Evolutionary conservation across 2,888 invertebrate genomes (phyloP).

Genomic region (Hydrotaea cyrtoneurina): DNA sequence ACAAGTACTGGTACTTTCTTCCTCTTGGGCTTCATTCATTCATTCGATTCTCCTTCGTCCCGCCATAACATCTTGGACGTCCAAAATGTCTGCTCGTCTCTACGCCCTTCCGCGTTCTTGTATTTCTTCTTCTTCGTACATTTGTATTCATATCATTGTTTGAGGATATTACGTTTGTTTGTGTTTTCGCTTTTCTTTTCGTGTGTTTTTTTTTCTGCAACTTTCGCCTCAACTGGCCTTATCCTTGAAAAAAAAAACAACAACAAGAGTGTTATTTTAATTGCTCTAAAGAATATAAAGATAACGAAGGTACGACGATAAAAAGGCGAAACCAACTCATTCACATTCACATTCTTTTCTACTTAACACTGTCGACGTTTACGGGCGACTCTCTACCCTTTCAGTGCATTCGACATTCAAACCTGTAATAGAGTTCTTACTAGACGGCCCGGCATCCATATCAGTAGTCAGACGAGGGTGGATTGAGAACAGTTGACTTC

Average conservation of each 20-base stretch:
- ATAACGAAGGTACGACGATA: constrained; percentile 40
- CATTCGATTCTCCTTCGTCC: constrained; percentile 16
- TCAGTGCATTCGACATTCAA: neutral
- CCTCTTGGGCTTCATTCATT: neutral
- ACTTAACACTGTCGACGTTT: constrained; percentile 20
- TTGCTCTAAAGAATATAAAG: constrained; percentile 43
- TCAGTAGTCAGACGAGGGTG: too few relatives aligned
- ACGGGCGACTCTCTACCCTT: too few relatives aligned
- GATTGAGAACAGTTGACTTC: too few relatives aligned
- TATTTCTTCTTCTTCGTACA: neutral
- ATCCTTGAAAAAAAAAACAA: constrained; percentile 59
- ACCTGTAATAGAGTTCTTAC: neutral
- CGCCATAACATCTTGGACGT: neutral
- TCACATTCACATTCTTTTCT: constrained; percentile 47
- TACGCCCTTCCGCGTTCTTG: constrained; percentile 18
- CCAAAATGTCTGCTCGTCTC: neutral
- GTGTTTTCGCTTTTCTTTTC: neutral
- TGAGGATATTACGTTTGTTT: constrained; percentile 37
- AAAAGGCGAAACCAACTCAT: constrained; percentile 15
- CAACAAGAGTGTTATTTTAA: constrained; percentile 43
- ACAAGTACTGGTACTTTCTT: neutral
- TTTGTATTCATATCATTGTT: constrained; percentile 33
- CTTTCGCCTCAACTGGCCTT: constrained; percentile 56
- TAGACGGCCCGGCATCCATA: too few relatives aligned
- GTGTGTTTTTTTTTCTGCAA: constrained; percentile 3